A percentile compares a stretch with the other conserved stretches of the same genome.
These are phyloP conservation scores for Artemisiospiza belli DNA, from an alignment of 2,113 vertebrate species.

Conservation along the genomic window DNA sequence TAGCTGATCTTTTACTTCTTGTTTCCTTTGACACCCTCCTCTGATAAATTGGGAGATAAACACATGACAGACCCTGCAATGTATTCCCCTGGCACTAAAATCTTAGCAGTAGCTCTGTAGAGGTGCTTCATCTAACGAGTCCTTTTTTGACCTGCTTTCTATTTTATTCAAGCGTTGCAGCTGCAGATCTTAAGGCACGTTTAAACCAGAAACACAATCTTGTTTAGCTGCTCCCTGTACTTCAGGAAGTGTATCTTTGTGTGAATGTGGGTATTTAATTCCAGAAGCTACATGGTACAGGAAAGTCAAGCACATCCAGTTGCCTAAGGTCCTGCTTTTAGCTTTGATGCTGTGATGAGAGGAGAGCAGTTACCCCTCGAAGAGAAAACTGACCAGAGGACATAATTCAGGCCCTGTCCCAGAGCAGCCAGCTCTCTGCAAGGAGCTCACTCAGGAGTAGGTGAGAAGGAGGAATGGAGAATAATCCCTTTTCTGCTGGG, in stretches of 20 bases:
- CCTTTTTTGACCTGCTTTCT: not conserved
- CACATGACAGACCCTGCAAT: not conserved
- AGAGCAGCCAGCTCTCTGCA: no score
- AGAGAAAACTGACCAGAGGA: not conserved
- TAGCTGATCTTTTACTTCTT: not conserved
- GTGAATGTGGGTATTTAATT: not conserved
- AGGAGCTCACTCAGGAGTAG: no score
- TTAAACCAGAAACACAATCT: not conserved
- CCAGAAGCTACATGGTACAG: not conserved
- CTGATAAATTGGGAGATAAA: constrained; percentile 25
- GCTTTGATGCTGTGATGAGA: not conserved
- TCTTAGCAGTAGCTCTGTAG: not conserved
- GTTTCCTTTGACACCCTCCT: constrained; percentile 19
- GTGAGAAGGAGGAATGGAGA: no score
- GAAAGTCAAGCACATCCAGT: not conserved
- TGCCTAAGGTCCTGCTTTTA: not conserved
- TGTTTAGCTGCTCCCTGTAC: not conserved
- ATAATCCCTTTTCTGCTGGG: not conserved
- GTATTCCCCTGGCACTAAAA: not conserved
- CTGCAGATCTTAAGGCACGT: not conserved
- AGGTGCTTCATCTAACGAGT: not conserved
- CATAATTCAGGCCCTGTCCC: no score
- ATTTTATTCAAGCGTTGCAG: not conserved
- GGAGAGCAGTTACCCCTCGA: not conserved
- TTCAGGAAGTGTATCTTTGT: not conserved